A percentile compares a stretch with the other conserved stretches of the same genome.
These are phyloP conservation scores for Mugil cephalus DNA, from an alignment of 2,113 vertebrate species.

Conservation along the genomic window DNA sequence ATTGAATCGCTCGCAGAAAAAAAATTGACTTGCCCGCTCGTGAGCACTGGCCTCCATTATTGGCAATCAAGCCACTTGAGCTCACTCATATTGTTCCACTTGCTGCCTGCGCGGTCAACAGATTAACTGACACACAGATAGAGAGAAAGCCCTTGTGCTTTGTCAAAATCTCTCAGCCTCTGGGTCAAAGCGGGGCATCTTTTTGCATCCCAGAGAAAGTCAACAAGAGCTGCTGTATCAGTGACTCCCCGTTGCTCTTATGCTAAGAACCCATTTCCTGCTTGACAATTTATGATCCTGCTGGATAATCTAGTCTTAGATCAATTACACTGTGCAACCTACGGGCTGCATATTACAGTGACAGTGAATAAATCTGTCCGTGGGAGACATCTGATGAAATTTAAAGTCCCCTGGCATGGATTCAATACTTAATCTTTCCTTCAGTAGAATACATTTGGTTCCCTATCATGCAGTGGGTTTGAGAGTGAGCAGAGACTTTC, in stretches of 20 bases:
- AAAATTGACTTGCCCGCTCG: conserved; percentile 10
- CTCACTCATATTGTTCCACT: conserved; percentile 27
- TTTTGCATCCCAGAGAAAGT: conserved; percentile 23
- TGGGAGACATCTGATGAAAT: conserved; percentile 30
- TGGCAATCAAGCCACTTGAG: conserved; percentile 24
- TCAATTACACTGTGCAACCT: conserved; percentile 51
- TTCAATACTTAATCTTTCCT: conserved; percentile 20
- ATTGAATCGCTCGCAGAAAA: conserved; percentile 26
- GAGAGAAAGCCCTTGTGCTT: conserved; percentile 16
- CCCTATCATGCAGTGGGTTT: not conserved
- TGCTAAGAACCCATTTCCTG: conserved; percentile 62
- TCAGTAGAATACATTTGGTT: not conserved
- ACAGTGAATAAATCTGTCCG: conserved; percentile 33
- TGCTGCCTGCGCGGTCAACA: conserved; percentile 38
- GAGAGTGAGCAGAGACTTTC: not conserved
- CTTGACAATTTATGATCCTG: conserved; percentile 59
- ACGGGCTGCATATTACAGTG: conserved; percentile 42
- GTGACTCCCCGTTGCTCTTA: conserved; percentile 32
- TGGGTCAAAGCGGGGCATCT: conserved; percentile 12
- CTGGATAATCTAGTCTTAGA: conserved; percentile 51
- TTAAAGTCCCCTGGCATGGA: conserved; percentile 12
- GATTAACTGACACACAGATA: conserved; percentile 30
- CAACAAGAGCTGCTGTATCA: conserved; percentile 24
- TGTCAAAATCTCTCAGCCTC: conserved; percentile 28
- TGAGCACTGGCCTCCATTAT: conserved; percentile 22